phyloP scores from a whole-genome alignment of 2,888 invertebrate genomes.

The Adela reaumurella region DNA sequence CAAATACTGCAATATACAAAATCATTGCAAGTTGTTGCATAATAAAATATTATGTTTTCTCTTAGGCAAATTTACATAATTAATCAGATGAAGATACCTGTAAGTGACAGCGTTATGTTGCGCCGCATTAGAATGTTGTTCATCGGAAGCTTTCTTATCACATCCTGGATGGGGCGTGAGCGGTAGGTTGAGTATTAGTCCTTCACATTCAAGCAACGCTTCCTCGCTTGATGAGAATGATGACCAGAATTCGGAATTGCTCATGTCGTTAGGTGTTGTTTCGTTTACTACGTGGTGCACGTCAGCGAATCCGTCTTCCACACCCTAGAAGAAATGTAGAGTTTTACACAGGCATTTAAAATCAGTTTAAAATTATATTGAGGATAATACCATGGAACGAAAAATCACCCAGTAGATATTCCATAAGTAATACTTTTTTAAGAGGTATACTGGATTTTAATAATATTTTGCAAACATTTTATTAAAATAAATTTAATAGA shows the following conservation, averaged over 20 bases:
- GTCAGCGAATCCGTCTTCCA: constrained; percentile 61
- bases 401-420: too few relatives aligned
- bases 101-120: constrained; percentile 63
- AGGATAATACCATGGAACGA: too few relatives aligned
- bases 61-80: not conserved
- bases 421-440: too few relatives aligned
- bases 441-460: too few relatives aligned
- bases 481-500: too few relatives aligned
- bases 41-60: not conserved
- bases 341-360: too few relatives aligned
- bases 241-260: constrained; percentile 77
- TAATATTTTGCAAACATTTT: too few relatives aligned
- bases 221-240: constrained; percentile 80
- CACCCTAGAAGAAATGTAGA: constrained; percentile 28
- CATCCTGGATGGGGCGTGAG: constrained; percentile 63
- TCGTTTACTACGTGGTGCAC: constrained; percentile 63
- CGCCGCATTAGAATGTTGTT: constrained; percentile 48
- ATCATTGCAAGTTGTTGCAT: too few relatives aligned
- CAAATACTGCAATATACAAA: too few relatives aligned
- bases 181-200: constrained; percentile 68
- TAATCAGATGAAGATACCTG: constrained; percentile 37
- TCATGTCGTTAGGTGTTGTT: constrained; percentile 64
- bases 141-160: constrained; percentile 25
- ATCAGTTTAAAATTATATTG: not conserved
- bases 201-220: constrained; percentile 68